A percentile compares a stretch with the other conserved stretches of the same genome.
phyloP scores from a whole-genome alignment of 2,888 invertebrate genomes.

The Alsophila aescularia region DNA sequence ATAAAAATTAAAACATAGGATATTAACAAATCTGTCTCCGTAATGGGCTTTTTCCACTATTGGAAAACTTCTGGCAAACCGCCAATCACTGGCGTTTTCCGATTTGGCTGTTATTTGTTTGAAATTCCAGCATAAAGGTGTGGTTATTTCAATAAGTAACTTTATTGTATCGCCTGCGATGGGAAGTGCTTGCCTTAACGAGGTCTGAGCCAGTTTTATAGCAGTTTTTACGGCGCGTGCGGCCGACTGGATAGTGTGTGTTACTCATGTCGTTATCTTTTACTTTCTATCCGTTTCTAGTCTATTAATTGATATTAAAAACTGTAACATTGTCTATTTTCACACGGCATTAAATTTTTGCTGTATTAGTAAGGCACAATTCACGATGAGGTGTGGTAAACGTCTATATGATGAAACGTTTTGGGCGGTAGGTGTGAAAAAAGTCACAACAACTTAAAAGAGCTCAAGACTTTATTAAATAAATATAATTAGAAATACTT shows the following conservation, averaged over 20 bases:
- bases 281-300: conserved; percentile 42
- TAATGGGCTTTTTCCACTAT: no score
- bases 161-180: conserved; percentile 62
- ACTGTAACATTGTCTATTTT: conserved; percentile 4
- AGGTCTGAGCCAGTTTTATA: conserved; percentile 58
- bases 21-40: no score
- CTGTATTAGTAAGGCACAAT: neutral
- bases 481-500: no score
- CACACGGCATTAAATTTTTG: conserved; percentile 1
- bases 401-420: no score
- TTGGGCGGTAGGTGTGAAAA: no score
- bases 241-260: conserved; percentile 43
- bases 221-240: conserved; percentile 58
- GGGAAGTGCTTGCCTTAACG: conserved; percentile 66
- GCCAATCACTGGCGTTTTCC: no score
- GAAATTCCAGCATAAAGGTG: conserved; percentile 56
- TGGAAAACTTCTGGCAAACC: no score
- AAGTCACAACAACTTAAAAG: no score
- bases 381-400: no score
- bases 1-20: no score
- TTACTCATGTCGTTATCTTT: conserved; percentile 50
- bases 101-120: no score
- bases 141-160: conserved; percentile 69
- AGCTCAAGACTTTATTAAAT: no score
- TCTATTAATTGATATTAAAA: conserved; percentile 23